Evolutionary conservation across 2,888 invertebrate species (phyloP), one percentile per base, ranked within the genome.

Genomic region (Athripsodes cinereus): DNA sequence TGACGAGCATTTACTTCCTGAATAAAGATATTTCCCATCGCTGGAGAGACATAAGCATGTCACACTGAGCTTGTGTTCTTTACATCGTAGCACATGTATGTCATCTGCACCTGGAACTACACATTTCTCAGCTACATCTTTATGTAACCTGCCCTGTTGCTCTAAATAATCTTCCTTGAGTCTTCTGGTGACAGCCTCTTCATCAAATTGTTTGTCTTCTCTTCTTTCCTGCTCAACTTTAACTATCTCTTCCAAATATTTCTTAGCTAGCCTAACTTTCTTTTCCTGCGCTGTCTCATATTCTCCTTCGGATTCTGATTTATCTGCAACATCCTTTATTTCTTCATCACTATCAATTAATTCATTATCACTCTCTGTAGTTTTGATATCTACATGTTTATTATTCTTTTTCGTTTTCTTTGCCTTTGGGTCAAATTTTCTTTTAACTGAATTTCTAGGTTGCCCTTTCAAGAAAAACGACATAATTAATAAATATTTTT

Each of bases 281-380:
- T 96, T 96, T 68, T 96, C 92, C 70, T 96, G 94, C 0, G 88
- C 86, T 1, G 92, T 94, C 72, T 94, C 91, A 64, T 82, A 77
- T 64, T 86, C 85, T 66, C 85, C 85, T 64, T 84, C 85, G 0
- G 75, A 74, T 53, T 75, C 70, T 66, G 80, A 71, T 57, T 67
- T 68, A 51, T 78, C 72, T 5, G 79, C 80, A 64, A 80, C 81
- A 65, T 79, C 78, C 61, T 74, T 75, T n/a, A 81, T 74, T 66
- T 85, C 85, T 66, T 82, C 73, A 66, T 86, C 85, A 67, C 85
- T 85, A 58, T 81, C 84, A 1, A 83, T 84, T 60, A 85, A 82
- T 69, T 86, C 85, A 63, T 83, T 78, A 20, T 82, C 80, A 49
- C 75, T 75, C 74, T 77, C 73, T 67, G 66, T 65, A 3, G 78